These are phyloP conservation scores for Teleogryllus oceanicus DNA, from an alignment of 2,888 invertebrate species.

Conservation along the genomic window DNA sequence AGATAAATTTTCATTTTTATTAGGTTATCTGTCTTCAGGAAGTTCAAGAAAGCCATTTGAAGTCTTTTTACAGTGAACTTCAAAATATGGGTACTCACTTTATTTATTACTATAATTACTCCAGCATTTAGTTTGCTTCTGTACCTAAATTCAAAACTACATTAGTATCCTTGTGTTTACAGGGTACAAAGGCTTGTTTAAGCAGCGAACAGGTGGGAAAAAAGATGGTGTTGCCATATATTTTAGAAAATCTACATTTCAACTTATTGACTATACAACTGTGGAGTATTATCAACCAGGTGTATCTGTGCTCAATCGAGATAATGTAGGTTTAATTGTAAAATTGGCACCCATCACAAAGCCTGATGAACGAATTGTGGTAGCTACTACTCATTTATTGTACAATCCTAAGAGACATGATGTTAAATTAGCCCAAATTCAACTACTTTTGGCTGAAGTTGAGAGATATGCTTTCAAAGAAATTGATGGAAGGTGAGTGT, in stretches of 20 bases:
- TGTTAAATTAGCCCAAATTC: constrained; percentile 83
- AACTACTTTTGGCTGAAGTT: constrained; percentile 78
- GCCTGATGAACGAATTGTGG: constrained; percentile 55
- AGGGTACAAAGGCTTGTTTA: constrained; percentile 74
- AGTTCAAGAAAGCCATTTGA: constrained; percentile 74
- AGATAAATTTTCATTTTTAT: constrained; percentile 41
- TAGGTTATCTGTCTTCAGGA: constrained; percentile 88
- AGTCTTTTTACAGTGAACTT: constrained; percentile 56
- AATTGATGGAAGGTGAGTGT: neutral
- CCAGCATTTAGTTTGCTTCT: neutral
- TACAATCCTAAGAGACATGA: constrained; percentile 89
- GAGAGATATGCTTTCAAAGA: constrained; percentile 66
- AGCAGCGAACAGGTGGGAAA: constrained; percentile 75
- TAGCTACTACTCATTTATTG: constrained; percentile 91
- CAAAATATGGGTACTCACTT: constrained; percentile 45
- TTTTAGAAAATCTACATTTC: constrained; percentile 66
- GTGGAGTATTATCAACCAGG: constrained; percentile 66
- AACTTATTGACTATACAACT: constrained; percentile 59
- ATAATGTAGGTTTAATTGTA: constrained; percentile 82
- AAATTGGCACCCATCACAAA: constrained; percentile 60
- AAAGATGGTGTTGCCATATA: constrained; percentile 90
- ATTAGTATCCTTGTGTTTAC: constrained; percentile 39
- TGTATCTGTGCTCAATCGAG: constrained; percentile 68
- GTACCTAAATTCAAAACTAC: neutral
- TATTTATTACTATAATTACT: neutral